phyloP scores from a whole-genome alignment of 2,797 vertebrate species.

The Microchirus variegatus region DNA sequence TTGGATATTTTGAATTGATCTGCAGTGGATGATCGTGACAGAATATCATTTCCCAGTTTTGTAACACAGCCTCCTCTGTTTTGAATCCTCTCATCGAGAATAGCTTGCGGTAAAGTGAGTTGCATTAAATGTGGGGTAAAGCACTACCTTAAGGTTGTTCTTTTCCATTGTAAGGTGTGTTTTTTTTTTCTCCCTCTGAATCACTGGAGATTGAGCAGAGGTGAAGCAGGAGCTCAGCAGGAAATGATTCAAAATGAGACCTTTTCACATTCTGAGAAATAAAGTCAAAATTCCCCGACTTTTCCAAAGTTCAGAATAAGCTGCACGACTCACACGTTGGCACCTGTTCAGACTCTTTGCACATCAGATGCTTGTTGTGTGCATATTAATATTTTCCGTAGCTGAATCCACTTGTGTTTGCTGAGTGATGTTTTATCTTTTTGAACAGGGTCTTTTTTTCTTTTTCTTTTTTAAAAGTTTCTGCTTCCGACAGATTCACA shows the following conservation, averaged over 20 bases:
- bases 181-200: neutral
- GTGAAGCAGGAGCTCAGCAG: conserved; percentile 13
- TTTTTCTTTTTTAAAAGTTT: too few species aligned
- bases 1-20: conserved; percentile 30
- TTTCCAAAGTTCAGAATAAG: neutral
- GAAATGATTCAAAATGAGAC: neutral
- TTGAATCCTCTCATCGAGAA: conserved; percentile 7
- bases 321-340: conserved; percentile 5
- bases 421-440: too few species aligned
- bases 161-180: neutral
- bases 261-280: conserved; percentile 25
- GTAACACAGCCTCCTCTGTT: conserved; percentile 17
- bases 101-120: conserved; percentile 20
- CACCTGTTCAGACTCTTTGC: too few species aligned
- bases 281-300: conserved; percentile 1
- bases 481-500: too few species aligned
- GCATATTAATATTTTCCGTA: too few species aligned
- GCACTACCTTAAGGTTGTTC: neutral
- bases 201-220: neutral
- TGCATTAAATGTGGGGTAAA: conserved; percentile 9
- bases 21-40: conserved; percentile 1
- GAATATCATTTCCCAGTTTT: conserved; percentile 16
- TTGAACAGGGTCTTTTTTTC: too few species aligned
- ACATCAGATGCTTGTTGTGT: neutral
- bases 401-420: too few species aligned